Percentiles rank a stretch among this genome's conserved stretches.
These are phyloP conservation scores for Bicyclus anynana DNA, from an alignment of 1,140 invertebrate genomes.

Conservation along the genomic window DNA sequence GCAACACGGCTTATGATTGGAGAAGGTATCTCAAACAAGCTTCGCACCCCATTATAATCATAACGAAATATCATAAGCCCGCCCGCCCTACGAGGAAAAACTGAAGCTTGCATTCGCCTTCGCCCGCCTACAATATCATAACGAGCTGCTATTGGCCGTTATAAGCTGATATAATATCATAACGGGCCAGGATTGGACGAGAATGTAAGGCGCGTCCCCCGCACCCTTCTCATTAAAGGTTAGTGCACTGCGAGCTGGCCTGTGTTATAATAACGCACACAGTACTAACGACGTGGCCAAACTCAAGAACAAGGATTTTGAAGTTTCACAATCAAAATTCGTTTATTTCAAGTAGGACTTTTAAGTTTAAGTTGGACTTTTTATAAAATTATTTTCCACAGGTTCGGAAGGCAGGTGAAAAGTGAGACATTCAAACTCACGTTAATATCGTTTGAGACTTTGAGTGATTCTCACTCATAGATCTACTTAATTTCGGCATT, in stretches of 20 bases:
- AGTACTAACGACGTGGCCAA: neutral
- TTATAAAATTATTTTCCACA: too few relatives aligned
- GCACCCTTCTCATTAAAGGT: conserved; percentile 64
- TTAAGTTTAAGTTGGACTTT: too few relatives aligned
- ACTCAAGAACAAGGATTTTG: neutral
- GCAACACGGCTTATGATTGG: conserved; percentile 38
- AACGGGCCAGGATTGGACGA: conserved; percentile 67
- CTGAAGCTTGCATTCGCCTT: conserved; percentile 46
- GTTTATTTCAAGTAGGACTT: too few relatives aligned
- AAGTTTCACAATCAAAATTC: too few relatives aligned
- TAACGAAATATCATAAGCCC: conserved; percentile 73
- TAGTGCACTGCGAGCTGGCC: conserved; percentile 59
- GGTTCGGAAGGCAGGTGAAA: too few relatives aligned
- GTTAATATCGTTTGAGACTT: too few relatives aligned
- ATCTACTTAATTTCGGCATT: too few relatives aligned
- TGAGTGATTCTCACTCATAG: too few relatives aligned
- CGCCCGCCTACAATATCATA: conserved; percentile 75
- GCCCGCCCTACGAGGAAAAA: conserved; percentile 69
- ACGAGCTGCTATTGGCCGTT: conserved; percentile 67
- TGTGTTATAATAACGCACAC: conserved; percentile 51
- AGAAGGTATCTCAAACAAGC: conserved; percentile 35
- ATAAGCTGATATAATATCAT: conserved; percentile 77
- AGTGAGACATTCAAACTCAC: too few relatives aligned
- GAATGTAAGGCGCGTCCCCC: conserved; percentile 39
- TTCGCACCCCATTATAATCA: conserved; percentile 69